Conservation (phyloP, 1,140 invertebrate genomes). For the Conus betulinus region DNA sequence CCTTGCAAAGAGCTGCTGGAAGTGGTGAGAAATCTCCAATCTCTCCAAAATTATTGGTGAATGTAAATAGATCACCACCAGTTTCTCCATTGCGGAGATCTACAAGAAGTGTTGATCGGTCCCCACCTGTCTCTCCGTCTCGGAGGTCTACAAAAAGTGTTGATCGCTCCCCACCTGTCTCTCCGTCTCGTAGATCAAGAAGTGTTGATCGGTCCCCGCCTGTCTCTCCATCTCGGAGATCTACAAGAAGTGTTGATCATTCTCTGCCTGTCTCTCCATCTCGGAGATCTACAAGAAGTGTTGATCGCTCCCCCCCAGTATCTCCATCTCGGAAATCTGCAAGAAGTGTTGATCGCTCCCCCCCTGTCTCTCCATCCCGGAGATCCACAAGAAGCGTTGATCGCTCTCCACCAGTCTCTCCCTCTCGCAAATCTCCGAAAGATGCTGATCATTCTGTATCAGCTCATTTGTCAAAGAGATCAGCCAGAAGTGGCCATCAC, state of each 20-base stretch:
- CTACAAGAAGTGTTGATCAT: background rate
- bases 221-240: background rate
- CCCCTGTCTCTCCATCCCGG: background rate
- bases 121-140: background rate
- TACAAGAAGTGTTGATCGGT: background rate
- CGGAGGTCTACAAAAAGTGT: background rate
- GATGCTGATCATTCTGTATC: background rate
- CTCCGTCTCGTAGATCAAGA: background rate
- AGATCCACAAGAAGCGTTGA: constrained; percentile 4
- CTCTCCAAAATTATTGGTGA: too few relatives aligned
- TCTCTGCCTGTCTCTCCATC: background rate
- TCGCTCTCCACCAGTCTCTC: background rate
- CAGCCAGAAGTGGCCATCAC: background rate
- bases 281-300: background rate
- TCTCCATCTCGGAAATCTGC: background rate
- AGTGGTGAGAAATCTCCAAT: too few relatives aligned
- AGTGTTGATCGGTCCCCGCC: background rate
- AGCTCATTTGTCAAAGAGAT: background rate
- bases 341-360: background rate
- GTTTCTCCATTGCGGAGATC: background rate
- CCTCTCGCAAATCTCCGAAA: background rate
- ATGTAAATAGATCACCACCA: background rate
- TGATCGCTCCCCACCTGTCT: background rate
- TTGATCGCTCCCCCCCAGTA: background rate
- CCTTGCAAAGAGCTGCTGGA: too few relatives aligned